These are phyloP conservation scores for Molorchus minor DNA, from an alignment of 2,888 invertebrate genomes.

Conservation along the genomic window DNA sequence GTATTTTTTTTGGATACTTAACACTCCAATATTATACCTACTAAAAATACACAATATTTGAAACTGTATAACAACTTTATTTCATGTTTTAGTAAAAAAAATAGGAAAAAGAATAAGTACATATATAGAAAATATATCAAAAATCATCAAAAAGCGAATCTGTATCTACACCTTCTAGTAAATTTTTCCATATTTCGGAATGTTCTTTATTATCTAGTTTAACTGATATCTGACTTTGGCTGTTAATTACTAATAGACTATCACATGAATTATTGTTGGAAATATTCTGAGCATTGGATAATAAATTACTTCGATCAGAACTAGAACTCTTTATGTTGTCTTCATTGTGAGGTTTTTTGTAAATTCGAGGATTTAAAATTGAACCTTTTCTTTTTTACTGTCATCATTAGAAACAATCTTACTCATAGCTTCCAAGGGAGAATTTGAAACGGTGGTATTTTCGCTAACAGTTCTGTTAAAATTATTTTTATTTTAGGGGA, in stretches of 20 bases:
- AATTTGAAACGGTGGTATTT: background rate
- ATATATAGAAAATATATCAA: slow-evolving; percentile 35
- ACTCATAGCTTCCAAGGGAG: background rate
- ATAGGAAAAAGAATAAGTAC: too few species aligned
- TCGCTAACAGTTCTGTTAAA: background rate
- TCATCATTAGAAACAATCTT: background rate
- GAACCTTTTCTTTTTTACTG: slow-evolving; percentile 8
- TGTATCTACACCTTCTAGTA: slow-evolving; percentile 50
- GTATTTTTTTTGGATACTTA: too few species aligned
- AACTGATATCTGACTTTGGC: slow-evolving; percentile 33
- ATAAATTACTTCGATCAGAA: background rate
- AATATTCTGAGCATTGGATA: background rate
- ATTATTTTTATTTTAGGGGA: background rate
- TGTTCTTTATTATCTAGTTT: slow-evolving; percentile 41
- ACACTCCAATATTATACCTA: background rate
- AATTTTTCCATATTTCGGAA: slow-evolving; percentile 44
- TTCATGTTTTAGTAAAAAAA: slow-evolving; percentile 9
- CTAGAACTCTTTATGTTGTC: too few species aligned
- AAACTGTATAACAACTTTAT: slow-evolving; percentile 8
- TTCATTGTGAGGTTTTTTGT: background rate
- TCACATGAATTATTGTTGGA: slow-evolving; percentile 15
- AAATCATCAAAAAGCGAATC: slow-evolving; percentile 52
- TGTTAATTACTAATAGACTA: slow-evolving; percentile 26
- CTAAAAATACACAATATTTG: background rate
- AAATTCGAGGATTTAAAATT: slow-evolving; percentile 20